phyloP scores from a whole-genome alignment of 2,888 invertebrate species.

The Teleogryllus oceanicus region DNA sequence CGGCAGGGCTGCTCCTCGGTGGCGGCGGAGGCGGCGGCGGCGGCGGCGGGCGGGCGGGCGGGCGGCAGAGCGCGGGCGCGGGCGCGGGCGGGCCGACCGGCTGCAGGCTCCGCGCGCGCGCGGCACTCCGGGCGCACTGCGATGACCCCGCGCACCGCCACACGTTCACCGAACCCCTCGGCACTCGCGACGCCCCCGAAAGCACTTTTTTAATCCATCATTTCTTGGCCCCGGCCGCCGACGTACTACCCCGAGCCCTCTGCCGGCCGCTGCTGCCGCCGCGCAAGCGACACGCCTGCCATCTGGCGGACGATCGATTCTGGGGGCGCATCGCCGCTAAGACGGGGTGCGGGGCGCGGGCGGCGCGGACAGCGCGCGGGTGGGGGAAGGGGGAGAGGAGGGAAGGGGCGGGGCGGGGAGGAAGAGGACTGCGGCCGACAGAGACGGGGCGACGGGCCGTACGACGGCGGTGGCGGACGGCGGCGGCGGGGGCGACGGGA shows the following conservation, averaged over 20 bases:
- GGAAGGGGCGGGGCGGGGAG: background rate
- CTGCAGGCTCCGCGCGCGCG: conserved; percentile 3
- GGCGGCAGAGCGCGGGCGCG: background rate
- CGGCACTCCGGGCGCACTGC: background rate
- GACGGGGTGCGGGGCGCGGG: background rate
- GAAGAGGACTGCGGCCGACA: background rate
- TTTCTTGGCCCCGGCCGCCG: conserved; percentile 1
- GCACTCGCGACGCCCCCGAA: conserved; percentile 6
- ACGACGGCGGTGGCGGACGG: background rate
- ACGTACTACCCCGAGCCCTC: conserved; percentile 22
- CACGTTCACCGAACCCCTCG: conserved; percentile 12
- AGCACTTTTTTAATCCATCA: conserved; percentile 28
- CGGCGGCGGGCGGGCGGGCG: conserved; percentile 23
- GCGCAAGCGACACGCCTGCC: conserved; percentile 46
- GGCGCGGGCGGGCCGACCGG: conserved; percentile 18
- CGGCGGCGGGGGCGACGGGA: background rate
- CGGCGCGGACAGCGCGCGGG: background rate
- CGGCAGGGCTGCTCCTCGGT: background rate
- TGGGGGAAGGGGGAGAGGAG: background rate
- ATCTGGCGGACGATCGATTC: conserved; percentile 44
- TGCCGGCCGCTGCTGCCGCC: conserved; percentile 42
- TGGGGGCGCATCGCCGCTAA: conserved; percentile 28
- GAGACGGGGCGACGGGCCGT: background rate
- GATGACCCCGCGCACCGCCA: conserved; percentile 22
- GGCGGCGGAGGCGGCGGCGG: conserved; percentile 23